Percentiles rank a stretch among this genome's conserved stretches.
phyloP scores from a whole-genome alignment of 2,888 invertebrate species.

The Chrysotoxum bicinctum region DNA sequence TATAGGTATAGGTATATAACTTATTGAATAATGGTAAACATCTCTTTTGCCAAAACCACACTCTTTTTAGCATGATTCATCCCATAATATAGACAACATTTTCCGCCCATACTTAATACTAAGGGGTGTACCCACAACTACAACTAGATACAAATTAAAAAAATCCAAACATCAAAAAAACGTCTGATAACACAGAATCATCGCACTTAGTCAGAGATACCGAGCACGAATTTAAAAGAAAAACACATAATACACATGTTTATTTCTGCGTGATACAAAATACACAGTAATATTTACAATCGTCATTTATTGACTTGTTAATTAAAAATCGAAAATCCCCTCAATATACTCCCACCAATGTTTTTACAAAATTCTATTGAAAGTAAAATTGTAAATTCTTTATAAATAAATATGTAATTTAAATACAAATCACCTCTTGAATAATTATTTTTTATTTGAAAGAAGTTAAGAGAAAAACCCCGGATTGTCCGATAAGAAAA shows the following conservation, averaged over 20 bases:
- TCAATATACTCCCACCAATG: conserved; percentile 6
- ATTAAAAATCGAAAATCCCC: conserved; percentile 51
- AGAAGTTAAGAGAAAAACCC: conserved; percentile 10
- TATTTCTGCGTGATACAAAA: neutral
- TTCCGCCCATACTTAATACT: neutral
- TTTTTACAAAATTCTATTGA: conserved; percentile 23
- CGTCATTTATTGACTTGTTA: conserved; percentile 40
- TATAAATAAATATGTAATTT: conserved; percentile 24
- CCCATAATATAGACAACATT: neutral
- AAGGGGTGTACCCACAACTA: neutral
- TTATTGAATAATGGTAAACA: neutral
- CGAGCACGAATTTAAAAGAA: neutral
- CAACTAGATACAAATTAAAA: too few relatives aligned
- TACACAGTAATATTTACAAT: conserved; percentile 12
- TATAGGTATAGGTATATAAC: neutral
- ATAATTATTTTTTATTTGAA: neutral
- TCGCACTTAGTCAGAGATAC: neutral
- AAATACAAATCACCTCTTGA: neutral
- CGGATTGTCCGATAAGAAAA: conserved; percentile 15
- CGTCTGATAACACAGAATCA: conserved; percentile 21
- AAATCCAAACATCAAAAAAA: neutral
- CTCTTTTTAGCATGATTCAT: neutral
- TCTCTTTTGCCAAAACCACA: neutral
- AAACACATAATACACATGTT: neutral
- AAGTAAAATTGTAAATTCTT: conserved; percentile 28